phyloP scores from a whole-genome alignment of 2,888 invertebrate species.

The Hemithea aestivaria region DNA sequence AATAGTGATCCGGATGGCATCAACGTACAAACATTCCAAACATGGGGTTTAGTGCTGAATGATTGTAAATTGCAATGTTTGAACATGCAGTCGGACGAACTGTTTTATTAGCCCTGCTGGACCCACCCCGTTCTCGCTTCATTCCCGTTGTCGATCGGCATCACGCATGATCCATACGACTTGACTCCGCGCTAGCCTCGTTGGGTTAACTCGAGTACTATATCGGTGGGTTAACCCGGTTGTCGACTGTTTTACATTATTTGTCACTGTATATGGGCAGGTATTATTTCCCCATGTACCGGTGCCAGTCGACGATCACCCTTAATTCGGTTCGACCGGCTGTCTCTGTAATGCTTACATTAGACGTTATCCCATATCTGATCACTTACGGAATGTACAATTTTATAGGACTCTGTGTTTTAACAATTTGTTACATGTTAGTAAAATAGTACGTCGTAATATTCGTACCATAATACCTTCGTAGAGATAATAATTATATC shows the following conservation, averaged over 20 bases:
- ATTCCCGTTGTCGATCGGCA: too few relatives aligned
- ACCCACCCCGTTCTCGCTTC: too few relatives aligned
- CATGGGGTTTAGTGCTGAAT: constrained; percentile 21
- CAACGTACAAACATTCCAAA: constrained; percentile 32
- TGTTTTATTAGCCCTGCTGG: too few relatives aligned
- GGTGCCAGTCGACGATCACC: too few relatives aligned
- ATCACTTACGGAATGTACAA: constrained; percentile 29
- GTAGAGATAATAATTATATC: constrained; percentile 24
- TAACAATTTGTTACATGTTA: constrained; percentile 27
- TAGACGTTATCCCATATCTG: constrained; percentile 9
- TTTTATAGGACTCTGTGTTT: constrained; percentile 29
- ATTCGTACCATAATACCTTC: constrained; percentile 28
- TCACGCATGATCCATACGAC: too few relatives aligned
- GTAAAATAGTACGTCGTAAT: constrained; percentile 26
- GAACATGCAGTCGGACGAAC: background rate
- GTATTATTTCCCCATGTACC: too few relatives aligned
- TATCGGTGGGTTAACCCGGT: too few relatives aligned
- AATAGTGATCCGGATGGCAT: constrained; percentile 21
- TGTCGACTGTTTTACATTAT: too few relatives aligned
- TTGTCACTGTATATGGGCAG: too few relatives aligned
- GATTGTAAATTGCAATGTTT: constrained; percentile 22
- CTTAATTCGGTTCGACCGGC: too few relatives aligned
- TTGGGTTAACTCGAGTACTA: too few relatives aligned
- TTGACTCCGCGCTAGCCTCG: too few relatives aligned
- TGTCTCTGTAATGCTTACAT: constrained; percentile 6